Evolutionary conservation across 2,113 vertebrate species (phyloP).

Genomic region (Furnarius figulus): DNA sequence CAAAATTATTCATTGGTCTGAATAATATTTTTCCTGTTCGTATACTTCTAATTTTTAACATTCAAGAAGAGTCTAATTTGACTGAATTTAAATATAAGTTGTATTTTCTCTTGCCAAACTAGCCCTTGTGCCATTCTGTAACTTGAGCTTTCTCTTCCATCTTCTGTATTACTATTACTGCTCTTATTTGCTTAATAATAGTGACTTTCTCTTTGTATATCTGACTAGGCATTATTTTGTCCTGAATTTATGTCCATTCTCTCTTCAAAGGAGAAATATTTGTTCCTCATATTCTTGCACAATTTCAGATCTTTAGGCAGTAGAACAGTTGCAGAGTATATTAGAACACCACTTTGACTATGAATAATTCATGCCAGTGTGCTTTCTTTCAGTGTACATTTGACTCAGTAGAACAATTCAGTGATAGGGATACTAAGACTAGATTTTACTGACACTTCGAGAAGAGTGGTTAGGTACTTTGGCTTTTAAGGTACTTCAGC

Average conservation of each 20-base stretch:
- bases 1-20: not conserved
- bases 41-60: not conserved
- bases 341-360: not conserved
- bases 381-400: not conserved
- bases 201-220: not conserved
- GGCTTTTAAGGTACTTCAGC: not conserved
- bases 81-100: not conserved
- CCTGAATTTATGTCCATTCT: not conserved
- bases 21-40: not conserved
- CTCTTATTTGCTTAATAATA: not conserved
- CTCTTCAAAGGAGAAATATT: not conserved
- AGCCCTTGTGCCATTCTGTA: not conserved
- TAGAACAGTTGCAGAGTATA: not conserved
- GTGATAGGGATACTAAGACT: not conserved
- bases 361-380: not conserved
- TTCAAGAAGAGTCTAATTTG: not conserved
- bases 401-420: not conserved
- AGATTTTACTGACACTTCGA: not conserved
- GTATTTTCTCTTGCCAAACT: not conserved
- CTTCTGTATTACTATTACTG: not conserved
- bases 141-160: not conserved
- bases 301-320: not conserved
- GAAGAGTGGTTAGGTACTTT: not conserved
- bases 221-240: not conserved
- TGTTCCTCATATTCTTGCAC: not conserved